Evolutionary conservation across 2,888 invertebrate species (phyloP).

Genomic region (Andrena dorsata): DNA sequence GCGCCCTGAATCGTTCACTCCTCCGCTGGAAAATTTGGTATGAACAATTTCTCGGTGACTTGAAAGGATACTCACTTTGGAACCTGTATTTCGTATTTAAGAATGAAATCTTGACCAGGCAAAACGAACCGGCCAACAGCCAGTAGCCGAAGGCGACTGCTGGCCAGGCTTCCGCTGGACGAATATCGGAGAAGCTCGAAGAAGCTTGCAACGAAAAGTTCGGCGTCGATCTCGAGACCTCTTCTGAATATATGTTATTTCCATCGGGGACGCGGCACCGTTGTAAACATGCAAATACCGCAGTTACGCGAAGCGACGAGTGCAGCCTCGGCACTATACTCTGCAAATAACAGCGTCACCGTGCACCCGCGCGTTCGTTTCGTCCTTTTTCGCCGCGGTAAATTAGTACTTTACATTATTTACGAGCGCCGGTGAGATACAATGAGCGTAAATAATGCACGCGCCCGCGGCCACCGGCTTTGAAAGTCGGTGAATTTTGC

Average conservation of each 20-base stretch:
- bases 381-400: conserved; percentile 2
- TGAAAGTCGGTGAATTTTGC: background rate
- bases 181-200: conserved; percentile 40
- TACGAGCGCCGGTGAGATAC: conserved; percentile 14
- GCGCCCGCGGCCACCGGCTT: background rate
- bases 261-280: conserved; percentile 36
- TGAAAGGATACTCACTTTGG: too few relatives aligned
- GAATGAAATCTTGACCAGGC: background rate
- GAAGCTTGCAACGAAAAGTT: conserved; percentile 31
- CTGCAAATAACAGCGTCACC: conserved; percentile 26
- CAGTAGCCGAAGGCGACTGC: conserved; percentile 8
- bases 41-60: too few relatives aligned
- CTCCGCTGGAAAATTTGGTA: background rate
- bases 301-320: conserved; percentile 24
- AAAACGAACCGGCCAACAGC: background rate
- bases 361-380: background rate
- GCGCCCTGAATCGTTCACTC: background rate
- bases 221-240: conserved; percentile 1
- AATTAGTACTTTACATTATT: conserved; percentile 29
- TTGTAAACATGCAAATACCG: conserved; percentile 54
- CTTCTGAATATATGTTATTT: conserved; percentile 34
- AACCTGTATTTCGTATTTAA: background rate
- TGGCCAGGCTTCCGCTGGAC: background rate
- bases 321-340: conserved; percentile 8
- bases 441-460: background rate